Percentiles rank a stretch among this genome's conserved stretches.
Evolutionary conservation across 2,888 invertebrate species (phyloP).

Genomic region (Standfussiana lucernea): DNA sequence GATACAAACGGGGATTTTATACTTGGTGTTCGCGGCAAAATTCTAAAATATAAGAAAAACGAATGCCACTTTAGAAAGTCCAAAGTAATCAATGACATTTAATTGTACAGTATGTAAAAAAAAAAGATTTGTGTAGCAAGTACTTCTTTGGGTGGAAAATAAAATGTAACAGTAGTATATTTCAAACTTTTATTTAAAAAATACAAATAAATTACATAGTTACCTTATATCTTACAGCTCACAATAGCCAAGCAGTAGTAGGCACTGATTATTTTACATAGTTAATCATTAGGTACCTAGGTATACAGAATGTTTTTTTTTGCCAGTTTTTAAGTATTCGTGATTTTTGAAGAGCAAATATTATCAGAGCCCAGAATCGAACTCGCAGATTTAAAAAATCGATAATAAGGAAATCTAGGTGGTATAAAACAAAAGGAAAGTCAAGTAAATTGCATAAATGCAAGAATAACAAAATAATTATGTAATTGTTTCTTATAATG

Average conservation of each 20-base stretch:
- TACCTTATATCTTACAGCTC: conserved; percentile 44
- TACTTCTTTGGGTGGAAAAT: conserved; percentile 1
- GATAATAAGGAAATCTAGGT: no score
- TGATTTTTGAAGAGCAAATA: neutral
- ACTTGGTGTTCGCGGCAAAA: conserved; percentile 79
- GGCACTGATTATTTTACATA: conserved; percentile 23
- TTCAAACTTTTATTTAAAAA: conserved; percentile 67
- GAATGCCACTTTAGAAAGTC: conserved; percentile 72
- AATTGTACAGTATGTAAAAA: neutral
- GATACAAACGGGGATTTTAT: conserved; percentile 79
- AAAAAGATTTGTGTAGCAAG: neutral
- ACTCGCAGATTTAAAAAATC: no score
- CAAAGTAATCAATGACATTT: conserved; percentile 42
- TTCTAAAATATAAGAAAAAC: conserved; percentile 80
- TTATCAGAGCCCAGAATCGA: no score
- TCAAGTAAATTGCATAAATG: no score
- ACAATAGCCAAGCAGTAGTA: conserved; percentile 47
- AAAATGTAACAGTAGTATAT: neutral
- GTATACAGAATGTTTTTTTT: neutral
- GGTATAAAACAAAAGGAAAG: no score
- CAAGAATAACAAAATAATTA: neutral
- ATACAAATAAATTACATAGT: conserved; percentile 71
- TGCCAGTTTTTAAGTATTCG: neutral
- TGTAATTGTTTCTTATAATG: neutral
- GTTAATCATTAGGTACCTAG: conserved; percentile 13